Percentiles rank a stretch among this genome's conserved stretches.
Evolutionary conservation across 1,140 invertebrate genomes (phyloP).

Genomic region (Brachionus angularis): DNA sequence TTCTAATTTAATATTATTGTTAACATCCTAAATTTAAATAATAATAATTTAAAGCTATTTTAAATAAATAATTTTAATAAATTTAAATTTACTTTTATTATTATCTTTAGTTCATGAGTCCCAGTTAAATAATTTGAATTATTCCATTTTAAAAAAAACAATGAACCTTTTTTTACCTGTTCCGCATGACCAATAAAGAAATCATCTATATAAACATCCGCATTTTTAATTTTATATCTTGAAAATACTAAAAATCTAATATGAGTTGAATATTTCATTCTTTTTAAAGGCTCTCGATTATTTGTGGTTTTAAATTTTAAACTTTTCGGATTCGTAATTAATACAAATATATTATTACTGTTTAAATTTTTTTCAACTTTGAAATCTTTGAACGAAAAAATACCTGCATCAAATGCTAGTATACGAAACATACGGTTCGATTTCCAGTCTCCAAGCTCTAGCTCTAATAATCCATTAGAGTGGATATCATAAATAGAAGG

Average conservation of each 20-base stretch:
- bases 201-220: slow-evolving; percentile 65
- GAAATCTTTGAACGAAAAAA: slow-evolving; percentile 81
- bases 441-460: slow-evolving; percentile 90
- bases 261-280: slow-evolving; percentile 70
- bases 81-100: no score
- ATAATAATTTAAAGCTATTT: no score
- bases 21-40: no score
- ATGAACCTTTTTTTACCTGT: no score
- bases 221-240: slow-evolving; percentile 62
- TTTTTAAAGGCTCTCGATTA: slow-evolving; percentile 67
- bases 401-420: slow-evolving; percentile 77
- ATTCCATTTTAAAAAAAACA: no score
- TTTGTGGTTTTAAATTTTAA: slow-evolving; percentile 67
- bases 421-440: slow-evolving; percentile 80
- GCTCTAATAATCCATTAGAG: slow-evolving; percentile 78
- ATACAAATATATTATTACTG: slow-evolving; percentile 72
- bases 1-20: no score
- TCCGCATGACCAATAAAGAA: slow-evolving; percentile 63
- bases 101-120: no score
- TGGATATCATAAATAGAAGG: slow-evolving; percentile 77
- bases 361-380: slow-evolving; percentile 57
- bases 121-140: no score
- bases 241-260: slow-evolving; percentile 69
- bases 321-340: slow-evolving; percentile 84
- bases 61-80: no score